Evolutionary conservation across 2,797 vertebrate species (phyloP).

Genomic region (Eupleurogrammus muticus): DNA sequence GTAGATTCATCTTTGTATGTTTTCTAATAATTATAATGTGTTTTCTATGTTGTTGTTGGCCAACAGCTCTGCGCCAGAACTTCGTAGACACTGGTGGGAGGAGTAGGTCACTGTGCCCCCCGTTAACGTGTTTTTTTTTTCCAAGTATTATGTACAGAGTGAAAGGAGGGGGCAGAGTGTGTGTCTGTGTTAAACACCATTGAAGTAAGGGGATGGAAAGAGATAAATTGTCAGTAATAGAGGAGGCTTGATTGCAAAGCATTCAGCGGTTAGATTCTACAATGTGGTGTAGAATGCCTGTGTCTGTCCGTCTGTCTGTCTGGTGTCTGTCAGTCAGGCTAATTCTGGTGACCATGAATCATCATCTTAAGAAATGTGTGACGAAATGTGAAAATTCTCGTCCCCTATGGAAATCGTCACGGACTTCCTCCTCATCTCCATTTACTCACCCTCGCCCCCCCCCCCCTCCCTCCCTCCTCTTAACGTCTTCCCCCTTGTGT

Average conservation of each 20-base stretch:
- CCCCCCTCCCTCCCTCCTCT: no score
- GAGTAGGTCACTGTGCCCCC: slow-evolving; percentile 39
- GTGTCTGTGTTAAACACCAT: slow-evolving; percentile 13
- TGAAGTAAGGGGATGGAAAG: slow-evolving; percentile 15
- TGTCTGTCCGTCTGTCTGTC: slow-evolving; percentile 24
- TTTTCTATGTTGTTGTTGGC: slow-evolving; percentile 8
- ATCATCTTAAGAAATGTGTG: slow-evolving; percentile 43
- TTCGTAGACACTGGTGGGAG: slow-evolving; percentile 9
- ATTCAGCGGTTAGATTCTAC: slow-evolving; percentile 59
- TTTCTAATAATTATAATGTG: not conserved
- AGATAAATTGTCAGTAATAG: slow-evolving; percentile 27
- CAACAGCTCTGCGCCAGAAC: not conserved
- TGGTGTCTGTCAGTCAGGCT: not conserved
- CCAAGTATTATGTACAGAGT: slow-evolving; percentile 22
- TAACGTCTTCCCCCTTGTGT: slow-evolving; percentile 9
- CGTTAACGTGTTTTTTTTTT: slow-evolving; percentile 16
- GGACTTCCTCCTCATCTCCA: not conserved
- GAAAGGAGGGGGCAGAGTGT: slow-evolving; percentile 14
- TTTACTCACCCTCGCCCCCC: not conserved
- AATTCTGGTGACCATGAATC: slow-evolving; percentile 67
- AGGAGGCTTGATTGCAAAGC: slow-evolving; percentile 48
- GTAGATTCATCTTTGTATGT: not conserved
- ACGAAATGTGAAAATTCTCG: slow-evolving; percentile 57
- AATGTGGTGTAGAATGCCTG: slow-evolving; percentile 60
- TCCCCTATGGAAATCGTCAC: not conserved